Conservation (phyloP, 2,888 invertebrate species). For the Acleris laterana region DNA sequence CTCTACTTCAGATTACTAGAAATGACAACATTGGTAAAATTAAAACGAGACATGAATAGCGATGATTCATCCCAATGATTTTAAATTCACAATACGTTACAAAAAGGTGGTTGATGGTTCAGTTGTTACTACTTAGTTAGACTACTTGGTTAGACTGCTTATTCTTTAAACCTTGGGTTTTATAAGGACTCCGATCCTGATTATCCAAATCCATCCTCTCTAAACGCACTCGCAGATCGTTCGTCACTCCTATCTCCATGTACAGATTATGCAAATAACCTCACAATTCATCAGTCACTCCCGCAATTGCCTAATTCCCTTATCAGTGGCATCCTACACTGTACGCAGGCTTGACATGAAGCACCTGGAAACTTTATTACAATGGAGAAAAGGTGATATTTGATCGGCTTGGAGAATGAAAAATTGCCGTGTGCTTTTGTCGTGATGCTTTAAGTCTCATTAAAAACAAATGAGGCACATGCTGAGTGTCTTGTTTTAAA, state of each 20-base stretch:
- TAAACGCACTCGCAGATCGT: conserved; percentile 28
- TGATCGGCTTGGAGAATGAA: not conserved
- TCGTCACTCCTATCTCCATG: conserved; percentile 38
- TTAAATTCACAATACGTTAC: no score
- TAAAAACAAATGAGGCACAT: conserved; percentile 1
- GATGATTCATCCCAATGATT: no score
- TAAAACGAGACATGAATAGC: no score
- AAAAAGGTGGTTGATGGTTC: no score
- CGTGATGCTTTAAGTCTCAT: conserved; percentile 6
- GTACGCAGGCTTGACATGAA: conserved; percentile 48
- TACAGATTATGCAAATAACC: conserved; percentile 63
- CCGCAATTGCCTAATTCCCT: conserved; percentile 61
- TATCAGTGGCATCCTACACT: conserved; percentile 54
- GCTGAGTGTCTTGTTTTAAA: not conserved
- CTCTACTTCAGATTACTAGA: no score
- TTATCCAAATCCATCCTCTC: not conserved
- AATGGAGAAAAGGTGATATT: not conserved
- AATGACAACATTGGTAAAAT: no score
- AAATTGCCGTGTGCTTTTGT: conserved; percentile 9
- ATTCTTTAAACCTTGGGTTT: no score
- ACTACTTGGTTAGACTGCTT: no score
- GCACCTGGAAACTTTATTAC: conserved; percentile 38
- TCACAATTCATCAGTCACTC: conserved; percentile 65
- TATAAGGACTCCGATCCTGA: not conserved
- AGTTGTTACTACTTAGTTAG: no score